Conservation (phyloP, 2,888 invertebrate species). For the Cryptocheilus praepositus region DNA sequence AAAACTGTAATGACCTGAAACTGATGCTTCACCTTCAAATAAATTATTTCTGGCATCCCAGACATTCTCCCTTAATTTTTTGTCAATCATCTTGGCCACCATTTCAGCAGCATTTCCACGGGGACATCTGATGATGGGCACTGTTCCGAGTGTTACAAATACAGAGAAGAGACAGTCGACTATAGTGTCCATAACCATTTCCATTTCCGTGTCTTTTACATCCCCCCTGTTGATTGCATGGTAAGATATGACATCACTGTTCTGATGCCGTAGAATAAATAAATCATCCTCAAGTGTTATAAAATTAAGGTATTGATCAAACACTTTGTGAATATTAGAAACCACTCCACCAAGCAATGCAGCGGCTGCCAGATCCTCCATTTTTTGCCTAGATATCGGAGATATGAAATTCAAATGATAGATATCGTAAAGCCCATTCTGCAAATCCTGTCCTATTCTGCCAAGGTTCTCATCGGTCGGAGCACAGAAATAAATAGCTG, state of each 20-base stretch:
- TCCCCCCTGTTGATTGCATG: slow-evolving; percentile 97
- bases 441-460: slow-evolving; percentile 92
- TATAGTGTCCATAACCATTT: slow-evolving; percentile 92
- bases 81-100: slow-evolving; percentile 97
- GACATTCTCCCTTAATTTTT: slow-evolving; percentile 96
- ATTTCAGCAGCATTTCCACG: slow-evolving; percentile 98
- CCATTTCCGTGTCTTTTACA: slow-evolving; percentile 96
- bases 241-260: slow-evolving; percentile 93
- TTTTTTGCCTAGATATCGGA: slow-evolving; percentile 92
- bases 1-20: slow-evolving; percentile 86
- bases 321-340: slow-evolving; percentile 94
- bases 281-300: slow-evolving; percentile 98
- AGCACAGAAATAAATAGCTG: slow-evolving; percentile 97
- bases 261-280: slow-evolving; percentile 94
- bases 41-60: slow-evolving; percentile 97
- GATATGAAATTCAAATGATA: slow-evolving; percentile 98
- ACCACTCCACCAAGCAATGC: slow-evolving; percentile 94
- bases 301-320: slow-evolving; percentile 99
- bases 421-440: slow-evolving; percentile 92
- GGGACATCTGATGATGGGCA: slow-evolving; percentile 84
- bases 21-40: slow-evolving; percentile 90
- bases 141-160: slow-evolving; percentile 94
- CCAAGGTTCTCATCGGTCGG: slow-evolving; percentile 97
- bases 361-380: slow-evolving; percentile 96
- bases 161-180: slow-evolving; percentile 98